Evolutionary conservation across 2,113 vertebrate species (phyloP), one percentile per base, ranked within the genome.

Genomic region (Eulemur macaco): DNA sequence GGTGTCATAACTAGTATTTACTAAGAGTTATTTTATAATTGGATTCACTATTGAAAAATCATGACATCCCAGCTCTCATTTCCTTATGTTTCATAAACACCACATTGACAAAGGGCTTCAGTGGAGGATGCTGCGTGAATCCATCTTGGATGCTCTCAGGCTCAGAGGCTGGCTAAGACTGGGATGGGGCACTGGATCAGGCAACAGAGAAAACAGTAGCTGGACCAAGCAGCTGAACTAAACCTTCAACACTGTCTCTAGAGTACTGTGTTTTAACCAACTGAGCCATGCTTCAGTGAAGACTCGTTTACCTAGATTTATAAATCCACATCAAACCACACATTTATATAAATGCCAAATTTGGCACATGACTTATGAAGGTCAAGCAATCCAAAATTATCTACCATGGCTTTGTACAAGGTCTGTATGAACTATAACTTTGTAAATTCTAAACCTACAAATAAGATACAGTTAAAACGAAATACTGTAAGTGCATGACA

Each of bases 361-460:
- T 66, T 15, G 29, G 69, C 68, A 60, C 29, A 34, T 39, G 45
- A 86, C 27, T 80, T 88, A 73, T 6, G 20, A 91, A 85, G 20
- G 45, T 54, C 77, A 87, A 86, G 60, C n/a, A 73, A 15, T 42
- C n/a, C 63, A 50, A 50, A 83, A 77, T 64, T 86, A 66, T 37
- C 76, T 68, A 87, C 27, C 20, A 0, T 71, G n/a, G 64, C n/a
- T 66, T 86, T 71, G 21, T 73, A 77, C 8, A 42, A 60, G 50
- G 12, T 78, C 78, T 89, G 8, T 52, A 60, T 78, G 82, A 86
- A 93, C 64, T 76, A 63, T 14, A 42, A 29, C 34, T 95, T 78
- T 86, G 23, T 84, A 66, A 63, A 92, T 86, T 80, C 81, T 94
- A 85, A 83, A 64, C 34, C 42, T 85, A 77, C 17, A 85, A 60